Base-by-base conservation (phyloP, 37 sponge, comb jelly and placozoan species). In the Aplysina aerophoba region DNA sequence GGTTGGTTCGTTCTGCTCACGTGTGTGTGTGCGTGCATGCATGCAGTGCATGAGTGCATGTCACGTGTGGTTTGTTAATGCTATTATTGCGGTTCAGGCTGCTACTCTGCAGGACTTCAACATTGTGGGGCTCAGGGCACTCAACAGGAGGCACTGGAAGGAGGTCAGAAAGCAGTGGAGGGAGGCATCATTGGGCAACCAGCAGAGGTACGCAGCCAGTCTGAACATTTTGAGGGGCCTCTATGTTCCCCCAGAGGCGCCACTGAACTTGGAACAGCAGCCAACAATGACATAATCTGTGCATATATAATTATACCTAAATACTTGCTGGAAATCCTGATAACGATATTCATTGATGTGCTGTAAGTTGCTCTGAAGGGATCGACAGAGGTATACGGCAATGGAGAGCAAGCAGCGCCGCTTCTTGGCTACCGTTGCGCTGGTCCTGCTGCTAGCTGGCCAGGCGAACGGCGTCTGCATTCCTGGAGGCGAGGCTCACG, bases 121-220 rank as follows among this genome's bases (percentile, higher is more conserved):
- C 58, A 66, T 81, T 0, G 77, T 15, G 4, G 79, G 57, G 19
- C 54, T 56, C n/a, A 84, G 73, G 61, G 22, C 25, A n/a, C 27
- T 16, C 4, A 64, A 93, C 35, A 6, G 87, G 22, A 13, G 81
- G 59, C 38, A 85, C 17, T 93, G 93, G 93, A 89, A 74, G 58
- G 24, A 41, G 16, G 64, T 87, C 0, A 60, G 60, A 16, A 54
- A 61, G 19, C 81, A 55, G 4, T 91, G 91, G 84, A 73, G n/a
- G 31, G 55, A 84, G 4, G 82, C 85, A 15, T 91, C 88, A 65
- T 33, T 50, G 8, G 35, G 0, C 27, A 79, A 91, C 77, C 85
- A 84, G 44, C 37, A 33, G 64, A 22, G 88, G 8, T 91, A 91
- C 40, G 38, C 61, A 20, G 65, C 64, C 50, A 83, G 83, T 50